A percentile compares a stretch with the other conserved stretches of the same genome.
Evolutionary conservation across 2,113 vertebrate species (phyloP).

Genomic region (Ophthalmolycus amberensis): DNA sequence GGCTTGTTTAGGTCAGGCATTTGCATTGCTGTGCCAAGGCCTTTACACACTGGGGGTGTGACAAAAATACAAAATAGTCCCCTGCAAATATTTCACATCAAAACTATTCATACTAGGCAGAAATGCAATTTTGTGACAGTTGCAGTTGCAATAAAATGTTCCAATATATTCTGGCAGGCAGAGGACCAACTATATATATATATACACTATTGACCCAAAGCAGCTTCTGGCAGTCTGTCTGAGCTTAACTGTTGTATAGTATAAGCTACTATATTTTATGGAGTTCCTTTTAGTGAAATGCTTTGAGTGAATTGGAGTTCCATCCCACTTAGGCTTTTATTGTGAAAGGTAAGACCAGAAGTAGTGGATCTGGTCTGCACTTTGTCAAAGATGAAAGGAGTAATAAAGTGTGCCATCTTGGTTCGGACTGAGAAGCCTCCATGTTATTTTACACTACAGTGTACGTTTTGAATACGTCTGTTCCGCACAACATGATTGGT

Average conservation of each 20-base stretch:
- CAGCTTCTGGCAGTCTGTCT: too few relatives aligned
- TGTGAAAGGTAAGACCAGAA: background rate
- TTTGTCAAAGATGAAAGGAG: too few relatives aligned
- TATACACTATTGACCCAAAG: background rate
- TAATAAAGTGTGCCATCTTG: too few relatives aligned
- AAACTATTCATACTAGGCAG: background rate
- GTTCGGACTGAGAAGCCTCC: too few relatives aligned
- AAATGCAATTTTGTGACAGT: background rate
- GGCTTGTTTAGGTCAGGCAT: background rate
- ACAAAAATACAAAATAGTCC: background rate
- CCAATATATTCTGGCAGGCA: background rate
- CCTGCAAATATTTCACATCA: background rate
- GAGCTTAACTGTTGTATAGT: too few relatives aligned
- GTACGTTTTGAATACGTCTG: too few relatives aligned
- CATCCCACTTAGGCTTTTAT: background rate
- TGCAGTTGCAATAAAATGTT: background rate
- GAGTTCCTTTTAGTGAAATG: too few relatives aligned
- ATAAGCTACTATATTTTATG: too few relatives aligned
- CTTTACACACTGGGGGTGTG: background rate
- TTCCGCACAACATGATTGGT: too few relatives aligned
- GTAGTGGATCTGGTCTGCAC: background rate
- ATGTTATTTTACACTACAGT: too few relatives aligned
- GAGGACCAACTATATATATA: background rate
- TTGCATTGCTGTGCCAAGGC: background rate
- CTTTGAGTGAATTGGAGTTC: background rate